Evolutionary conservation across 1,140 invertebrate species (phyloP).

Genomic region (Dolichoris vasculosae): DNA sequence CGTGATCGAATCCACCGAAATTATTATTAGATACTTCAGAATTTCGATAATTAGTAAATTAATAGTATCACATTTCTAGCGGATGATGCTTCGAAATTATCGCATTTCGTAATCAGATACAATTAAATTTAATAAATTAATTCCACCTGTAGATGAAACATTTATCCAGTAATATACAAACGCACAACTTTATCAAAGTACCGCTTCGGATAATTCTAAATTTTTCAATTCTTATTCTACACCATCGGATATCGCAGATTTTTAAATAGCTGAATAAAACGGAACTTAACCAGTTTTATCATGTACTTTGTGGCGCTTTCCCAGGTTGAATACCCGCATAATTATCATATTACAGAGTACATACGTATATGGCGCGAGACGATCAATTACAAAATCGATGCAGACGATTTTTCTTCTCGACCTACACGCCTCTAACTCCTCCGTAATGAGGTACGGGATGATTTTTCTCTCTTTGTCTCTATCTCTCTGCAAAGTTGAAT

Average conservation of each 20-base stretch:
- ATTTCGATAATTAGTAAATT: constrained; percentile 30
- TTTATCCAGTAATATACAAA: no score
- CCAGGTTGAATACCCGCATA: neutral
- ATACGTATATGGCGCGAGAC: neutral
- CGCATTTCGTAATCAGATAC: neutral
- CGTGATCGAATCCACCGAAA: neutral
- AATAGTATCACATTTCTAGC: neutral
- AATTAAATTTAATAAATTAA: constrained; percentile 1
- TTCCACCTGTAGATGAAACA: neutral
- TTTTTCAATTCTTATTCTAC: neutral
- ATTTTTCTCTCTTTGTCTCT: neutral
- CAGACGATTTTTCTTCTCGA: neutral
- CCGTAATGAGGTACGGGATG: neutral
- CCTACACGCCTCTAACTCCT: neutral
- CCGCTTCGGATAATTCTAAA: neutral
- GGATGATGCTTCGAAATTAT: neutral
- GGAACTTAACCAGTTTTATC: neutral
- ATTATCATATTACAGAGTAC: constrained; percentile 20
- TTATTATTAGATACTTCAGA: constrained; percentile 11
- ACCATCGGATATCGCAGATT: neutral
- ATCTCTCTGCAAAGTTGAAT: neutral
- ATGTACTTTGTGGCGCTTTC: neutral
- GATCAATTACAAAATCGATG: constrained; percentile 25
- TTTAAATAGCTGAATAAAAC: neutral
- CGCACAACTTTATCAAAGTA: neutral